phyloP scores from a whole-genome alignment of 2,888 invertebrate species.

The Pteria penguin region DNA sequence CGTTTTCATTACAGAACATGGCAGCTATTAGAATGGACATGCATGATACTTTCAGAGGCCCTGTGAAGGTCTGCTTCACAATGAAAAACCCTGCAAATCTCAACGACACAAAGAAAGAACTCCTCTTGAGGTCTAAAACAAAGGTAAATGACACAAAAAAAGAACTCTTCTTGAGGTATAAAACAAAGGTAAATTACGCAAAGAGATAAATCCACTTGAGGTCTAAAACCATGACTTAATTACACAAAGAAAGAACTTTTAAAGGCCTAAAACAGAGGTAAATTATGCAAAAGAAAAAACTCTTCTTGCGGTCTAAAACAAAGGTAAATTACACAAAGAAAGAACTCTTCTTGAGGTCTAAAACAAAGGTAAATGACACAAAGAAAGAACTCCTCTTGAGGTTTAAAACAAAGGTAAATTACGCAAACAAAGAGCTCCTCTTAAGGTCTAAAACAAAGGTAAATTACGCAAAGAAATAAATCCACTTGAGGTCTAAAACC shows the following conservation, averaged over 20 bases:
- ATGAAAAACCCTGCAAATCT: constrained; percentile 1
- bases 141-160: constrained; percentile 5
- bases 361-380: constrained; percentile 5
- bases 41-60: not conserved
- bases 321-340: too few species aligned
- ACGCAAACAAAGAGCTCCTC: not conserved
- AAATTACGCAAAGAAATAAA: too few species aligned
- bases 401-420: constrained; percentile 15
- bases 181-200: too few species aligned
- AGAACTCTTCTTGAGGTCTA: too few species aligned
- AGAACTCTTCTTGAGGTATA: not conserved
- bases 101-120: constrained; percentile 15
- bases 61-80: constrained; percentile 1
- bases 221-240: too few species aligned
- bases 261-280: too few species aligned
- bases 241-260: too few species aligned
- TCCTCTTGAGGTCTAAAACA: constrained; percentile 4
- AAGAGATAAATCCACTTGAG: too few species aligned
- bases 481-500: too few species aligned
- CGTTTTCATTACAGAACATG: too few species aligned
- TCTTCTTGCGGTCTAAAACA: too few species aligned
- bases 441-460: not conserved
- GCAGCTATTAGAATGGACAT: not conserved
- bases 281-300: too few species aligned
- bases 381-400: constrained; percentile 13